These are phyloP conservation scores for Formica selysi DNA, from an alignment of 1,140 invertebrate genomes.

Conservation along the genomic window DNA sequence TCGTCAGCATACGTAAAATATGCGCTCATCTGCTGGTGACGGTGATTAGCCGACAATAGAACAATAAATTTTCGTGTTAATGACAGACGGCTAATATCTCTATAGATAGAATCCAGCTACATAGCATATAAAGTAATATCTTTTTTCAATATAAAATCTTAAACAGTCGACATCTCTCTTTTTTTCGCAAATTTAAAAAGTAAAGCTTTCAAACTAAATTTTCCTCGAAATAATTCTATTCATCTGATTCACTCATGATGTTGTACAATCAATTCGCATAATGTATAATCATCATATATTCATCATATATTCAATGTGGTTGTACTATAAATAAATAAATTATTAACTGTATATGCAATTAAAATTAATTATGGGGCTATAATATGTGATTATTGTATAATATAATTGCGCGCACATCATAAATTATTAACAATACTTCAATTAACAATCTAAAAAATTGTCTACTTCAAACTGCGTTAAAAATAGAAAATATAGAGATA, in stretches of 20 bases:
- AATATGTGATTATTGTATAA: slow-evolving; percentile 19
- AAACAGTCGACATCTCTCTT: too few relatives aligned
- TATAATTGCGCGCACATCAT: slow-evolving; percentile 11
- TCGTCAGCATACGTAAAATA: too few relatives aligned
- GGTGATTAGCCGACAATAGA: too few relatives aligned
- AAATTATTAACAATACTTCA: slow-evolving; percentile 13
- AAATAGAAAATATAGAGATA: background rate
- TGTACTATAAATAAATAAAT: slow-evolving; percentile 25
- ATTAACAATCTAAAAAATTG: background rate
- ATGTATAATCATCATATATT: too few relatives aligned
- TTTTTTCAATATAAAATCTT: background rate
- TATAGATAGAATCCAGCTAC: background rate
- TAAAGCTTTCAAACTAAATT: background rate
- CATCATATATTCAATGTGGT: background rate
- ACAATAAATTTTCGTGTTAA: background rate
- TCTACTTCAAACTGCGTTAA: background rate
- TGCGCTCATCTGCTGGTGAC: too few relatives aligned
- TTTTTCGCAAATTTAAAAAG: background rate
- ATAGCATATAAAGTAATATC: background rate
- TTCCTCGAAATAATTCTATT: background rate
- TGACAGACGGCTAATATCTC: background rate
- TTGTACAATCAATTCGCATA: slow-evolving; percentile 7
- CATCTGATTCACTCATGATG: background rate
- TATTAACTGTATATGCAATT: background rate
- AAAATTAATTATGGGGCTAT: slow-evolving; percentile 35